Conservation (phyloP, 2,113 vertebrate genomes). For the Ia io region DNA sequence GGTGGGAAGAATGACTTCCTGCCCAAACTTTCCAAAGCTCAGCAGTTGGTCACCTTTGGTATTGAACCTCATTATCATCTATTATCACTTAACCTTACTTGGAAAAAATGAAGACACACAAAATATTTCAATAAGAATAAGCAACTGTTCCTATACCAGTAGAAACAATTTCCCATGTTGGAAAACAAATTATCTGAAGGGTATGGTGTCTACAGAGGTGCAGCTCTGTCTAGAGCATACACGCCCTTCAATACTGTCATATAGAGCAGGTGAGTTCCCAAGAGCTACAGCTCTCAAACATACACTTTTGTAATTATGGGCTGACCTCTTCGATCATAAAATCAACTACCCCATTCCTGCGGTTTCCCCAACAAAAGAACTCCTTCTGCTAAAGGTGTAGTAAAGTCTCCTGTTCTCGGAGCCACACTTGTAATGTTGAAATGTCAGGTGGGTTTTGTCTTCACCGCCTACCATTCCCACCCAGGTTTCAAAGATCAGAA, state of each 20-base stretch:
- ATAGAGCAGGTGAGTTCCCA: background rate
- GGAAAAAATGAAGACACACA: background rate
- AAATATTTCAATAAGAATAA: background rate
- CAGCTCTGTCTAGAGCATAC: background rate
- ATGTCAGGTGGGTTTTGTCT: background rate
- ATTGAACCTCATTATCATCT: background rate
- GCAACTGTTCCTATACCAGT: background rate
- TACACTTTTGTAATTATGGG: background rate
- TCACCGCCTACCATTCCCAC: background rate
- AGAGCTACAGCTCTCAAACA: background rate
- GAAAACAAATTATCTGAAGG: background rate
- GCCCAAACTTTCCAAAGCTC: background rate
- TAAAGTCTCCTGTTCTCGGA: background rate
- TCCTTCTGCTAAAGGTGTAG: background rate
- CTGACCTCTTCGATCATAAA: conserved; percentile 4
- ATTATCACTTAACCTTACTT: background rate
- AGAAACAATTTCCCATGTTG: background rate
- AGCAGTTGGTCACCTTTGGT: background rate
- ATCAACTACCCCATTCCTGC: background rate
- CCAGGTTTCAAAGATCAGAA: background rate
- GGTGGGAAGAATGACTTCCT: background rate
- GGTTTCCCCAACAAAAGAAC: background rate
- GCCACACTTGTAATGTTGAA: background rate
- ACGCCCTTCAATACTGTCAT: background rate
- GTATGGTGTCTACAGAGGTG: background rate